Evolutionary conservation across 2,888 invertebrate species (phyloP).

Genomic region (Frankliniella fusca): DNA sequence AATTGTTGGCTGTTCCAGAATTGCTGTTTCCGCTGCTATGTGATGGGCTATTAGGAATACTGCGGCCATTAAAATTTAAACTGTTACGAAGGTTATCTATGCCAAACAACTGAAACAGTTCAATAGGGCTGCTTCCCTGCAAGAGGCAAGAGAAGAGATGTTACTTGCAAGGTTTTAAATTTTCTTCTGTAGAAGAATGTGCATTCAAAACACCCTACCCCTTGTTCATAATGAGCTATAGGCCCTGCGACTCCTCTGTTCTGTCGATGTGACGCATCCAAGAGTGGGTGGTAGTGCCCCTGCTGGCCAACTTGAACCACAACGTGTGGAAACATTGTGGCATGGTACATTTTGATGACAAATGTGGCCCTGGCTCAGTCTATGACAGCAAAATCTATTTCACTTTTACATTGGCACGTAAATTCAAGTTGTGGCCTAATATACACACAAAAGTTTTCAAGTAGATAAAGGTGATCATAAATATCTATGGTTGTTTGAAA

Average conservation of each 20-base stretch:
- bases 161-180: background rate
- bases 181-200: background rate
- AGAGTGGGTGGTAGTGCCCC: background rate
- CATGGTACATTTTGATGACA: constrained; percentile 8
- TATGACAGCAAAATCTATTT: background rate
- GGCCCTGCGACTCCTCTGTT: background rate
- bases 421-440: background rate
- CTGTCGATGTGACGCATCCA: constrained; percentile 6
- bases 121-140: background rate
- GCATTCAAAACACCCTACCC: background rate
- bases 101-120: constrained; percentile 20
- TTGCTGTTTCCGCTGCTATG: background rate
- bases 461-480: background rate
- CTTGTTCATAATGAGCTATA: background rate
- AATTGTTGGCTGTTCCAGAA: background rate
- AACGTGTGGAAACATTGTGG: background rate
- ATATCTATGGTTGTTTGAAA: background rate
- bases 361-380: background rate
- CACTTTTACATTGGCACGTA: background rate
- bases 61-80: constrained; percentile 1
- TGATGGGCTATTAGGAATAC: background rate
- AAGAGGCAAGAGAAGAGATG: background rate
- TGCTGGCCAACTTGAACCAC: constrained; percentile 22
- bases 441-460: background rate
- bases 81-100: background rate